Evolutionary conservation across 2,113 vertebrate species (phyloP).

Genomic region (Neofelis nebulosa): DNA sequence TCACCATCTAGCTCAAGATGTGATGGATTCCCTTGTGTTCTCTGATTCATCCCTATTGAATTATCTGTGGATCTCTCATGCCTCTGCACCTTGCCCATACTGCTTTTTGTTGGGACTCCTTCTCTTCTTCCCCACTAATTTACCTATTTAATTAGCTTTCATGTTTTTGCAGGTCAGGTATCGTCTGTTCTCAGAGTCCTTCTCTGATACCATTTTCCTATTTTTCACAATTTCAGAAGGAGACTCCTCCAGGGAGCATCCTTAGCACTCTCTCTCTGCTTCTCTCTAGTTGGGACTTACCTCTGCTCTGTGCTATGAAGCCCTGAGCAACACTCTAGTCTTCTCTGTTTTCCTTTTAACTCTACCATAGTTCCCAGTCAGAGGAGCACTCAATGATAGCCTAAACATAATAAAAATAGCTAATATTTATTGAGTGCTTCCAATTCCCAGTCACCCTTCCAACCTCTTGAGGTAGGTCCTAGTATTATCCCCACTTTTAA

Average conservation of each 20-base stretch:
- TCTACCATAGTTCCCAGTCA: neutral
- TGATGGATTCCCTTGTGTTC: neutral
- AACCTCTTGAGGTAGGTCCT: neutral
- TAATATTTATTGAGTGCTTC: neutral
- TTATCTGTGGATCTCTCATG: neutral
- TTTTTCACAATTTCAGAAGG: neutral
- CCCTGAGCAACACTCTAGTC: neutral
- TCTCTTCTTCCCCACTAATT: neutral
- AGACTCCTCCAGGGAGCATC: neutral
- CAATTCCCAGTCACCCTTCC: neutral
- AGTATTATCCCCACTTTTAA: neutral
- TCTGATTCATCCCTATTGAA: neutral
- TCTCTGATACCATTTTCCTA: neutral
- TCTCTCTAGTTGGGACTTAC: neutral
- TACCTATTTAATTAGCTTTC: neutral
- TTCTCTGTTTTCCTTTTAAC: neutral
- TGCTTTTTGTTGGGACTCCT: neutral
- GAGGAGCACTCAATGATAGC: neutral
- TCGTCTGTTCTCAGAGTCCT: neutral
- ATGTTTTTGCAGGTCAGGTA: neutral
- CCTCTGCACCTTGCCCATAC: neutral
- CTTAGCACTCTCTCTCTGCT: neutral
- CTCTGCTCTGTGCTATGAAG: neutral
- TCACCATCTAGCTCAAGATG: neutral
- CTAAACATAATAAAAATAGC: neutral